Conservation (phyloP, 2,797 vertebrate species). For the Tympanoctomys barrerae region DNA sequence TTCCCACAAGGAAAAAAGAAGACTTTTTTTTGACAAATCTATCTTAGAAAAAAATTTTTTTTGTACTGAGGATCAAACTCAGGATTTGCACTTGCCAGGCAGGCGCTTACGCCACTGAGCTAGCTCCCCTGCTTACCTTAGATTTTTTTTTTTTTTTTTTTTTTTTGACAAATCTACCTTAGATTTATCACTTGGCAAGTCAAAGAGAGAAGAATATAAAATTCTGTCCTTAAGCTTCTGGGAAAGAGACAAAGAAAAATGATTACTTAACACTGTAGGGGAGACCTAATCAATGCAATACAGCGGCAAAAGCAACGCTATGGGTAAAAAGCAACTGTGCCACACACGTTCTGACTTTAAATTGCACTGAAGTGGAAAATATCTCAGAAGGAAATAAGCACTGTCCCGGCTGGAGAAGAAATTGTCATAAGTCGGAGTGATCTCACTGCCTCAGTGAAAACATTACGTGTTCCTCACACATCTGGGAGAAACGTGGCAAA, state of each 20-base stretch:
- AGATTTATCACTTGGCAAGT: not conserved
- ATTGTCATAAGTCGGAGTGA: not conserved
- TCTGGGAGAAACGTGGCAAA: not conserved
- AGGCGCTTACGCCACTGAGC: too few species aligned
- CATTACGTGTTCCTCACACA: not conserved
- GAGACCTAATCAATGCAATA: conserved; percentile 14
- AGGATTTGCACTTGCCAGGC: too few species aligned
- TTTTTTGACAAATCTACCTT: not conserved
- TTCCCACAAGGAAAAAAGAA: not conserved
- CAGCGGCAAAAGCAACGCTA: not conserved
- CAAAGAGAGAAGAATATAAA: not conserved
- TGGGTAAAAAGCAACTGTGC: not conserved
- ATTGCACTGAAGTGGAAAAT: not conserved
- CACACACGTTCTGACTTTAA: not conserved
- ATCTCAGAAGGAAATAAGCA: not conserved
- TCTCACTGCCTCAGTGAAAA: not conserved
- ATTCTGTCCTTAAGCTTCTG: not conserved
- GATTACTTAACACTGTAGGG: not conserved
- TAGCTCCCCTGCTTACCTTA: too few species aligned
- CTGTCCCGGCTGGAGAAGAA: not conserved
- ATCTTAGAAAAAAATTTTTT: too few species aligned
- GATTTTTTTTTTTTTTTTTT: not conserved
- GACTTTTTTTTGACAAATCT: not conserved
- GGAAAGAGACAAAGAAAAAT: conserved; percentile 26
- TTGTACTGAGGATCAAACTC: too few species aligned